Evolutionary conservation across 37 sponge, comb jelly and placozoan species (phyloP), one percentile per base, ranked within the genome.

Genomic region (Chondrilla cf. caribensis): DNA sequence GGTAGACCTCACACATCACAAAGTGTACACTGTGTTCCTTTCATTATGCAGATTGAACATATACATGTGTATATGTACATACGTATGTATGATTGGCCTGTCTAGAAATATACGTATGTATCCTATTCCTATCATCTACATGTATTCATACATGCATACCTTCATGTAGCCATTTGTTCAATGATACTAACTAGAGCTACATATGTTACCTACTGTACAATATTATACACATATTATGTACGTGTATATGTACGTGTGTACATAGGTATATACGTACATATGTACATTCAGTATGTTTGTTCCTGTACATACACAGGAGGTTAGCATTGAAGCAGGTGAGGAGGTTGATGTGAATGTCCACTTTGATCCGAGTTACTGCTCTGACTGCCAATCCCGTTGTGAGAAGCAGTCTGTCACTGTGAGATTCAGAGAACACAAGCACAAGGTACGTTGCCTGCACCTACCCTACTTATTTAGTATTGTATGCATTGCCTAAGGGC

Each of bases 341-440:
- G 59, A 79, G 24, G 33, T 58, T 9, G 68, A 77, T 28, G 68
- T 95, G 8, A 47, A 60, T 6, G 76, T 98, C 0, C 70, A 51
- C 70, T 98, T 92, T 86, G 95, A 98, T 64, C 90, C 99, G 54
- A 81, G 82, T 41, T 93, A 90, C 79, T 86, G 92, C 58, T 68
- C 40, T 19, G 94, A 93, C 57, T 87, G 78, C n/a, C 82, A 85
- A 59, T 84, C 86, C 21, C 78, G 85, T 0, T 11, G n/a, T 18
- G 92, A 91, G 58, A 71, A 91, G 41, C 79, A 59, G 11, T 78
- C 79, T 36, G 26, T 98, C 24, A 70, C 85, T 37, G 82, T 98
- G 24, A 44, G 90, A 37, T 98, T 96, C 86, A 87, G 87, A 79
- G 92, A 98, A 54, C 99, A 98, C 67, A 87, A 96, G 2, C 92